These are phyloP conservation scores for Thera obeliscata DNA, from an alignment of 2,888 invertebrate species.

Conservation along the genomic window DNA sequence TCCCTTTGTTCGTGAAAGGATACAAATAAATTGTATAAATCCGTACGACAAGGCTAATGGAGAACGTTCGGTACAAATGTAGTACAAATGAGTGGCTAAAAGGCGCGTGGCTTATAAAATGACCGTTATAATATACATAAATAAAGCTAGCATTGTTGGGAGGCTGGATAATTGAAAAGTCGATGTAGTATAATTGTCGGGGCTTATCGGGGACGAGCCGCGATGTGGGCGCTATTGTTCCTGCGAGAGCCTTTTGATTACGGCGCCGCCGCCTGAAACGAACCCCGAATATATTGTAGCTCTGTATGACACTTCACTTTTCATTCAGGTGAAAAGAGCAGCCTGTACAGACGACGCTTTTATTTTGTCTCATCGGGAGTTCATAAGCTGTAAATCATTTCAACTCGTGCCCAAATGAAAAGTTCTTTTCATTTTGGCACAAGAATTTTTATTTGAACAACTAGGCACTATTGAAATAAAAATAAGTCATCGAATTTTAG, in stretches of 20 bases:
- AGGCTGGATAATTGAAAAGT: conserved; percentile 83
- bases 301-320: conserved; percentile 80
- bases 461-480: not conserved
- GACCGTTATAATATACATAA: conserved; percentile 82
- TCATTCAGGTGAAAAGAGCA: conserved; percentile 74
- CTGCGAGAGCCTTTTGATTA: conserved; percentile 83
- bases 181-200: conserved; percentile 84
- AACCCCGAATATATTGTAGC: conserved; percentile 79
- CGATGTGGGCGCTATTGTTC: conserved; percentile 84
- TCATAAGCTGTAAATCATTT: conserved; percentile 38
- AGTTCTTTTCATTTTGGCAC: conserved; percentile 3
- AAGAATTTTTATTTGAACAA: conserved; percentile 2
- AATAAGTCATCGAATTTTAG: too few relatives aligned
- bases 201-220: conserved; percentile 79
- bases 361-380: conserved; percentile 47
- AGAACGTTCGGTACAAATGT: conserved; percentile 52
- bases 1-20: conserved; percentile 43
- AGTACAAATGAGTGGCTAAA: conserved; percentile 62
- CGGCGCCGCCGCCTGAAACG: conserved; percentile 69
- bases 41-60: conserved; percentile 52
- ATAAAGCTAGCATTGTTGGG: conserved; percentile 81
- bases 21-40: conserved; percentile 46
- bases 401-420: conserved; percentile 14
- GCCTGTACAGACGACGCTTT: conserved; percentile 52
- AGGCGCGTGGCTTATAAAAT: conserved; percentile 68